phyloP scores from a whole-genome alignment of 2,113 vertebrate genomes.

The Cavia porcellus region DNA sequence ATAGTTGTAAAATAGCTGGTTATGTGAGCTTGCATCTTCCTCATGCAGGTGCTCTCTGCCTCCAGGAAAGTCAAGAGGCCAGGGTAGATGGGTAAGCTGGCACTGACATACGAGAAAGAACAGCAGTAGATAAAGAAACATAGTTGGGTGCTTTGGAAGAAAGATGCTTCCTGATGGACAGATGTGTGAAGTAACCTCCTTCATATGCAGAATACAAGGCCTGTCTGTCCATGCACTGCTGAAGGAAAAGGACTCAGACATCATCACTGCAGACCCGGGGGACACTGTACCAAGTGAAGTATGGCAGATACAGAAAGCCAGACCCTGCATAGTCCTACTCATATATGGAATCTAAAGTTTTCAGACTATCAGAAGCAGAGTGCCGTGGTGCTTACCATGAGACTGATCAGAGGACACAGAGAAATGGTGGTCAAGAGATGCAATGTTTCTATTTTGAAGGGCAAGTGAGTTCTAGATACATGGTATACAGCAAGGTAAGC shows the following conservation, averaged over 20 bases:
- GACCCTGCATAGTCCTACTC: background rate
- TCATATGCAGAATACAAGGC: background rate
- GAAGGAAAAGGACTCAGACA: background rate
- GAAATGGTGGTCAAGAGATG: background rate
- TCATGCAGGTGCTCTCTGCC: background rate
- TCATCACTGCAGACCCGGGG: background rate
- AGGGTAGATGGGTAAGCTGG: background rate
- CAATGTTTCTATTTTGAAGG: background rate
- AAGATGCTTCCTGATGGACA: background rate
- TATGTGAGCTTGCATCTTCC: background rate
- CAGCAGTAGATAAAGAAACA: background rate
- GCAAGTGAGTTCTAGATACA: background rate
- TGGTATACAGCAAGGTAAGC: background rate
- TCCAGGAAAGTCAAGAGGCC: background rate
- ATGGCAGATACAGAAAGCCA: background rate
- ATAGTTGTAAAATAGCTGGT: background rate
- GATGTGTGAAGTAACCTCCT: background rate
- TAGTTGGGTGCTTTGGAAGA: background rate
- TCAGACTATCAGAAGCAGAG: background rate
- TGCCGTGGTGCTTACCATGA: background rate
- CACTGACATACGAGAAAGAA: background rate
- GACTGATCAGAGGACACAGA: background rate
- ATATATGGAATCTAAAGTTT: background rate
- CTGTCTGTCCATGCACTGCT: background rate
- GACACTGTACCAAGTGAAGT: background rate